Percentiles rank a stretch among this genome's conserved stretches.
phyloP scores from a whole-genome alignment of 1,140 invertebrate genomes.

The Drosophila chauvacae region DNA sequence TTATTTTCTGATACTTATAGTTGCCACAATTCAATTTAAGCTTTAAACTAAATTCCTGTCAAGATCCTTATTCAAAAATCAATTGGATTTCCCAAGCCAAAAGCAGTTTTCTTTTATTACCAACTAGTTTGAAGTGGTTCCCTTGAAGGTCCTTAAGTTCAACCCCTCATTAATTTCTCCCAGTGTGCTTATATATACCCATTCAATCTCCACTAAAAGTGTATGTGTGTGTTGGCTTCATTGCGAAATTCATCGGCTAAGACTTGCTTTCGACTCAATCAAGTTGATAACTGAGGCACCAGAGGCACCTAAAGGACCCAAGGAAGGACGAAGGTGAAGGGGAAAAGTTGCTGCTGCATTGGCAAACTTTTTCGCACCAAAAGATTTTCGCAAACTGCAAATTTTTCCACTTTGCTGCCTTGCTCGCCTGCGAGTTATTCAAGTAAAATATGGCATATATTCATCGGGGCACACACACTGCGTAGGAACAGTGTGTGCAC shows the following conservation, averaged over 20 bases:
- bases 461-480: conserved; percentile 1
- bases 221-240: conserved; percentile 11
- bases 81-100: not conserved
- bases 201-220: conserved; percentile 20
- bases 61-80: not conserved
- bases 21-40: no score
- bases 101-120: not conserved
- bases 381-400: conserved; percentile 64
- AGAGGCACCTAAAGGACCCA: not conserved
- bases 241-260: conserved; percentile 34
- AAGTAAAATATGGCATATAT: conserved; percentile 59
- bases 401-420: conserved; percentile 73
- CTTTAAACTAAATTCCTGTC: no score
- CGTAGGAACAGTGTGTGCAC: conserved; percentile 1
- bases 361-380: conserved; percentile 59
- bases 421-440: conserved; percentile 45
- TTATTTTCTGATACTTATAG: no score
- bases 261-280: conserved; percentile 66
- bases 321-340: not conserved
- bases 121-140: not conserved
- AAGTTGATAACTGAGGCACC: conserved; percentile 47
- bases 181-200: conserved; percentile 10
- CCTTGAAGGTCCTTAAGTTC: not conserved
- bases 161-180: not conserved
- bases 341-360: conserved; percentile 15